Evolutionary conservation across 2,797 vertebrate species (phyloP), one percentile per base, ranked within the genome.

Genomic region (Manis pentadactyla): DNA sequence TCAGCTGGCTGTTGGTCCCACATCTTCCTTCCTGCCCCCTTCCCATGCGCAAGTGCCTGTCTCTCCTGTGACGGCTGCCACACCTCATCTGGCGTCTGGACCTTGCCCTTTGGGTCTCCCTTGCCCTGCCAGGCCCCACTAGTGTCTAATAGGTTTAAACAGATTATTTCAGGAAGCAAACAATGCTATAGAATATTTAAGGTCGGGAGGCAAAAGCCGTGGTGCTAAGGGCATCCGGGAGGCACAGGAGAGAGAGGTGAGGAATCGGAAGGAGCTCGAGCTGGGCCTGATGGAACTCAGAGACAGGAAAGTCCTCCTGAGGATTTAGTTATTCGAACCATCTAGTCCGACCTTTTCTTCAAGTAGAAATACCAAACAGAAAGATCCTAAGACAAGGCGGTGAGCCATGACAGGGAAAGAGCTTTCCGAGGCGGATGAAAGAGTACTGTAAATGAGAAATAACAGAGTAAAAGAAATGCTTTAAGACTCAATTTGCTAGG

Each of bases 291-390:
- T 27, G 75, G 73, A 84, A 94, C 83, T 27, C n/a, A 86, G 73
- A 87, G 88, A 71, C 13, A 57, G 29, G 31, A 66, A 66, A 69
- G 29, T 55, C 39, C 57, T 89, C 69, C 61, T 74, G 83, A 86
- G 57, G 71, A 87, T 46, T 87, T 79, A 87, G 51, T 88, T 87
- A 93, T 87, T 96, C 55, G 94, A 69, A 83, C 29, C 34, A 75
- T 68, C 17, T 78, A 29, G n/a, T 82, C 73, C 95, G 97, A 96
- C 49, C 69, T 96, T 96, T 91, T 59, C 55, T 61, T 87, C 63
- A 37, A 51, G 49, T 61, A 87, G 79, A 94, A 96, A 89, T 68
- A 92, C 75, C 87, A 75, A 95, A 64, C 51, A 95, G 83, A 93
- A 95, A 89, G 88, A 81, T 81, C 25, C 69, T 88, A 91, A 81